Evolutionary conservation across 2,888 invertebrate species (phyloP).

Genomic region (Autographa pulchrina): DNA sequence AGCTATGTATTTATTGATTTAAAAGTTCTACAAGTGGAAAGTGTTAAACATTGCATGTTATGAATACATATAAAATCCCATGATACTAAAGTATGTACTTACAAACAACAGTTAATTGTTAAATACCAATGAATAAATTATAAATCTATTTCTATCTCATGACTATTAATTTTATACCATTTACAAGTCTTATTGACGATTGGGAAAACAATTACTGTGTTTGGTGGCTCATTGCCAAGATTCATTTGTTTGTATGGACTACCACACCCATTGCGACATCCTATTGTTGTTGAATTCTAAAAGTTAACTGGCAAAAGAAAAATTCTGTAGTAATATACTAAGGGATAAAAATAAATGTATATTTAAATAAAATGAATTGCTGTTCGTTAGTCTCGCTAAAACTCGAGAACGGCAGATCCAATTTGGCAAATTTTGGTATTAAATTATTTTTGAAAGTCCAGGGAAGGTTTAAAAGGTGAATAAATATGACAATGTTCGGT

Average conservation of each 20-base stretch:
- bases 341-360: too few relatives aligned
- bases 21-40: not conserved
- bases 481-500: too few relatives aligned
- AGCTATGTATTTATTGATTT: too few relatives aligned
- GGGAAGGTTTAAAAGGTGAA: too few relatives aligned
- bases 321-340: too few relatives aligned
- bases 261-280: not conserved
- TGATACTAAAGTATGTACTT: not conserved
- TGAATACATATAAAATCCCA: not conserved
- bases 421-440: too few relatives aligned
- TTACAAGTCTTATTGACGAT: not conserved
- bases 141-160: constrained; percentile 3
- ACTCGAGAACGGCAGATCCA: too few relatives aligned
- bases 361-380: too few relatives aligned
- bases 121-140: not conserved
- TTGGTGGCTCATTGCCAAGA: not conserved
- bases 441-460: too few relatives aligned
- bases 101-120: not conserved
- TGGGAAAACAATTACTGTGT: not conserved
- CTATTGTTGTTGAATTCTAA: not conserved
- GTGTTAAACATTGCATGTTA: not conserved
- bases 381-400: too few relatives aligned
- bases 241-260: not conserved
- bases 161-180: not conserved
- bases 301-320: not conserved